A percentile compares a stretch with the other conserved stretches of the same genome.
Conservation (phyloP, 2,797 vertebrate species). For the Cyclopterus lumpus region DNA sequence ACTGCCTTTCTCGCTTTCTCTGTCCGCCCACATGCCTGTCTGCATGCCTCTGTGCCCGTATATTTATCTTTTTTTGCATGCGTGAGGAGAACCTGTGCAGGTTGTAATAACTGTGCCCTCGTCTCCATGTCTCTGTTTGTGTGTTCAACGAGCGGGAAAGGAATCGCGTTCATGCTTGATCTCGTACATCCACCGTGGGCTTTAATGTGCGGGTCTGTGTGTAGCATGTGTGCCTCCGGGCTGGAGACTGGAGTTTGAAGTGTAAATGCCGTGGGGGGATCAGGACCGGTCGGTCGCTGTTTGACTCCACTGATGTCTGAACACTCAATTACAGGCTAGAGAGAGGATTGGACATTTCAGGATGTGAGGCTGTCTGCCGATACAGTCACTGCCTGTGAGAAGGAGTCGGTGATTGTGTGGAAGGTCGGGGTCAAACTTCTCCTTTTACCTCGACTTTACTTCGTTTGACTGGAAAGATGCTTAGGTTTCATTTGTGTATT, state of each 20-base stretch:
- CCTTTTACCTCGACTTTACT: conserved; percentile 18
- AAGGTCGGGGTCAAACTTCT: not conserved
- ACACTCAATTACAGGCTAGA: conserved; percentile 64
- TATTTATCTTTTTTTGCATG: not conserved
- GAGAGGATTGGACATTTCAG: conserved; percentile 21
- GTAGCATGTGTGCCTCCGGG: conserved; percentile 50
- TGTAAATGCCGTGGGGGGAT: conserved; percentile 60
- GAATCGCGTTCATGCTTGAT: conserved; percentile 79
- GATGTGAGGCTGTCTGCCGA: conserved; percentile 33
- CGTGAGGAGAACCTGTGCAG: conserved; percentile 31
- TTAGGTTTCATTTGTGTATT: not conserved
- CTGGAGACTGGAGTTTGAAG: conserved; percentile 57
- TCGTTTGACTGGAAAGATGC: not conserved
- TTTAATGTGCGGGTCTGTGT: conserved; percentile 22
- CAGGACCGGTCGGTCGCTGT: conserved; percentile 62
- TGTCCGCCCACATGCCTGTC: conserved; percentile 16
- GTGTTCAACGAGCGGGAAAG: conserved; percentile 70
- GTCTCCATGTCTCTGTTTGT: conserved; percentile 47
- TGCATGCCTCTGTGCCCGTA: not conserved
- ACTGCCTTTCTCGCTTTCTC: conserved; percentile 21
- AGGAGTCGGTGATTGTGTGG: not conserved
- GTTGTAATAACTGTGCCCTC: conserved; percentile 49
- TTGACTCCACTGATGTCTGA: conserved; percentile 59
- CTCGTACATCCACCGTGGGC: conserved; percentile 40
- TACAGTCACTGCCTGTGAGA: conserved; percentile 5